Base-by-base conservation (phyloP, 2,888 invertebrate species). In the Sphecodes monilicornis region DNA sequence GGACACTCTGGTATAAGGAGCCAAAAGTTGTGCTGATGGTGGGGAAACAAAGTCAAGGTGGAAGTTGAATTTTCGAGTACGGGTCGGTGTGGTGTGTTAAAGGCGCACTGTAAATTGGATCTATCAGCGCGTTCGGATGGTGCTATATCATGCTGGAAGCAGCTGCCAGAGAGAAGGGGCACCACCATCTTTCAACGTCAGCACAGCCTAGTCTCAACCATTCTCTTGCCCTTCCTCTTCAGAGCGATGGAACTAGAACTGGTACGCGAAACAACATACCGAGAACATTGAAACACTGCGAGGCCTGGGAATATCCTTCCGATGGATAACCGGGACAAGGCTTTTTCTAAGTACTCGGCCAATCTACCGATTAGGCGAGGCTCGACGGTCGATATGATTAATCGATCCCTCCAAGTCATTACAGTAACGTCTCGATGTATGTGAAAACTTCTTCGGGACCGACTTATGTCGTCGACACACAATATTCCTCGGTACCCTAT, bases 131-230 rank as follows among this genome's bases (percentile, higher is more conserved):
- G 92, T 93, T 93, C 91, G 91, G 92, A 92, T 93, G 93, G 93
- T 93, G 93, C 94, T 94, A 94, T 93, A 94, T 94, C 94, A 94
- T 94, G 94, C 91, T 92, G 92, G 91, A 91, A 92, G 90, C 91
- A 92, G 90, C 91, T 92, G 91, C 92, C 92, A 91, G 92, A 87
- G 91, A 92, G 92, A 93, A 93, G 92, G 92, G 93, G 93, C 91
- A 91, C 92, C 89, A 93, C 93, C 94, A 94, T 94, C 93, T 94
- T 93, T 94, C 94, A 94, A 94, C 90, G 94, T 94, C 94, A 94
- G 91, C 87, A 82, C 92, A 91, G 91, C 91, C 91, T 90, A 91
- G 89, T 80, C 89, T 80, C 84, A 68, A 78, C 85, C 84, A 72
- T 72, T 77, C 88, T 54, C 76, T 74, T 71, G 64, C 82, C 82